Conservation (phyloP, 53 echinoderm and acorn worm species). For the Patiria pectinifera region DNA sequence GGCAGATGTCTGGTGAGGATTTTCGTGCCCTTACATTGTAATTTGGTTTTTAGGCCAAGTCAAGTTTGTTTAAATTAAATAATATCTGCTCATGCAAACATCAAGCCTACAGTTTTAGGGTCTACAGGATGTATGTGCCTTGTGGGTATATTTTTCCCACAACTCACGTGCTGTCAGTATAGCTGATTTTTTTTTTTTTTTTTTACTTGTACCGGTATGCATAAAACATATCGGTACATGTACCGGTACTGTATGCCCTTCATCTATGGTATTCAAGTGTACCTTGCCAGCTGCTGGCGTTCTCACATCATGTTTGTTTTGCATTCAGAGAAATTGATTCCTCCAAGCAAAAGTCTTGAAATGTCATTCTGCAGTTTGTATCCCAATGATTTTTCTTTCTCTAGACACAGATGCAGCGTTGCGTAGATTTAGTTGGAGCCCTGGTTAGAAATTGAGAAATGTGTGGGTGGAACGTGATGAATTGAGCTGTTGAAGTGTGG, state of each 20-base stretch:
- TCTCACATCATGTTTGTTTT: slow-evolving; percentile 22
- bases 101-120: too few relatives aligned
- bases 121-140: too few relatives aligned
- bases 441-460: not conserved
- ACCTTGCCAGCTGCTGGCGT: not conserved
- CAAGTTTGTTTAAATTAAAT: too few relatives aligned
- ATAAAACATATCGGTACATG: not conserved
- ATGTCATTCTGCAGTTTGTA: not conserved
- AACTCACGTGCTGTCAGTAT: not conserved
- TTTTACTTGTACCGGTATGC: not conserved
- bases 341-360: not conserved
- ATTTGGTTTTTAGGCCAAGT: too few relatives aligned
- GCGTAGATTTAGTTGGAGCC: not conserved
- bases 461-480: not conserved
- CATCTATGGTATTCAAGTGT: not conserved
- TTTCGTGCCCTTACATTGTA: too few relatives aligned
- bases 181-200: not conserved
- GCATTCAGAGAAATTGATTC: not conserved
- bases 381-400: not conserved
- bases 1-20: too few relatives aligned
- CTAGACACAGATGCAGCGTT: not conserved
- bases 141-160: too few relatives aligned
- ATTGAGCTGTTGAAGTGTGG: not conserved
- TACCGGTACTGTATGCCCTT: not conserved
- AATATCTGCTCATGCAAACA: too few relatives aligned